Evolutionary conservation across 2,797 vertebrate genomes (phyloP).

Genomic region (Manis pentadactyla): DNA sequence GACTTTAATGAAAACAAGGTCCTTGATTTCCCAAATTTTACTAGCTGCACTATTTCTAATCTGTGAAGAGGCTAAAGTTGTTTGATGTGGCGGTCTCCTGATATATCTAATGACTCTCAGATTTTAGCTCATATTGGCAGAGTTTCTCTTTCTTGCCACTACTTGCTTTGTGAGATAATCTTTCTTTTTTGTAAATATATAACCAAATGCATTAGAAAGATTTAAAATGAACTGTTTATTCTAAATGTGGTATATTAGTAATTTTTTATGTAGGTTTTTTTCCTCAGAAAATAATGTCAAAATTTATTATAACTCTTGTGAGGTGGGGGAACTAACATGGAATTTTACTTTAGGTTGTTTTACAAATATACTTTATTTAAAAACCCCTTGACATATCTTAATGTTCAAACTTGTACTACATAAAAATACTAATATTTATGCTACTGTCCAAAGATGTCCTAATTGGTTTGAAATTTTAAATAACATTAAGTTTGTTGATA

Average conservation of each 20-base stretch:
- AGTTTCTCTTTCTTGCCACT: neutral
- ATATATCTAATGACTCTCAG: neutral
- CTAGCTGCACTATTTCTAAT: neutral
- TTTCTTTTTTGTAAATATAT: conserved; percentile 18
- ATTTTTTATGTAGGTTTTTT: neutral
- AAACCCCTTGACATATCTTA: conserved; percentile 23
- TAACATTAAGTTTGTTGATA: neutral
- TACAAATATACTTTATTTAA: conserved; percentile 39
- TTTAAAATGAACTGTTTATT: conserved; percentile 34
- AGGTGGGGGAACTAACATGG: neutral
- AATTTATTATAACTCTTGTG: neutral
- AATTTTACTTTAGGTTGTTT: conserved; percentile 23
- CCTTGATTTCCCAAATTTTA: neutral
- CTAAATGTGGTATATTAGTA: neutral
- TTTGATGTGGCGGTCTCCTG: neutral
- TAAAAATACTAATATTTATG: neutral
- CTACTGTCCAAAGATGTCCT: neutral
- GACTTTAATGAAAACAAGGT: neutral
- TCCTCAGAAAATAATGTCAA: conserved; percentile 21
- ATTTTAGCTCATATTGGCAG: neutral
- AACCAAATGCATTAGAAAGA: neutral
- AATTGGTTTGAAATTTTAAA: neutral
- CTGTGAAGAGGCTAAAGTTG: neutral
- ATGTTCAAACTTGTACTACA: neutral
- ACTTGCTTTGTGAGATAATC: conserved; percentile 27